Conservation (phyloP, 2,113 vertebrate genomes). For the Pseudopipra pipra region DNA sequence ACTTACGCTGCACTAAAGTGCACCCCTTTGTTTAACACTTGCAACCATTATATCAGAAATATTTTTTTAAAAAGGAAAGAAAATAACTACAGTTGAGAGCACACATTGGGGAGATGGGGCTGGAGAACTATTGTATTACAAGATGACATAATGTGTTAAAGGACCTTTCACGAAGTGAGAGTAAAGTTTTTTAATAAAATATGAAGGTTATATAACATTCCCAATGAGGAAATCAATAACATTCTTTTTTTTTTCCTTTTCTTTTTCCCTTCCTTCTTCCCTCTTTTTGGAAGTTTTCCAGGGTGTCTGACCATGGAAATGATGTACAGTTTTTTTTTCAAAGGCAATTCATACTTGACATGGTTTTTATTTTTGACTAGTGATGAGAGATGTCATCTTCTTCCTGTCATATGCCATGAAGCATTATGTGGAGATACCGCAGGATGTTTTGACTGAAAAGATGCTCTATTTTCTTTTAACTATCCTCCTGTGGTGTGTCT, state of each 20-base stretch:
- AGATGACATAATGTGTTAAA: slow-evolving; percentile 21
- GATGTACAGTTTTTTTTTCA: slow-evolving; percentile 9
- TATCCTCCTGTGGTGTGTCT: slow-evolving; percentile 29
- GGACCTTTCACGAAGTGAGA: neutral
- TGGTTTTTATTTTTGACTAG: slow-evolving; percentile 65
- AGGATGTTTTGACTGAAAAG: slow-evolving; percentile 54
- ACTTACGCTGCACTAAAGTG: neutral
- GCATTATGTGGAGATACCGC: slow-evolving; percentile 24
- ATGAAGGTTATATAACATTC: slow-evolving; percentile 48
- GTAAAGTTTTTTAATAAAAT: slow-evolving; percentile 58
- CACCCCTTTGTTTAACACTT: slow-evolving; percentile 43
- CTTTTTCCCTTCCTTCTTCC: neutral
- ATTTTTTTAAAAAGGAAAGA: slow-evolving; percentile 20
- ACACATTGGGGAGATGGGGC: slow-evolving; percentile 6
- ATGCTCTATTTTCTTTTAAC: slow-evolving; percentile 61
- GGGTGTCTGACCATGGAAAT: slow-evolving; percentile 15
- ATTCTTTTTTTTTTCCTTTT: neutral
- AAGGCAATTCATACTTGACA: slow-evolving; percentile 55
- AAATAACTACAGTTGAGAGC: slow-evolving; percentile 36
- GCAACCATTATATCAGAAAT: slow-evolving; percentile 38
- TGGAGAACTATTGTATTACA: slow-evolving; percentile 3
- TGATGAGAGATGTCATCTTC: slow-evolving; percentile 62
- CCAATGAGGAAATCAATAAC: slow-evolving; percentile 18
- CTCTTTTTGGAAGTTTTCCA: slow-evolving; percentile 7
- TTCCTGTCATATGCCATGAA: slow-evolving; percentile 64